Evolutionary conservation across 2,888 invertebrate genomes (phyloP).

Genomic region (Priocnemis perturbator): DNA sequence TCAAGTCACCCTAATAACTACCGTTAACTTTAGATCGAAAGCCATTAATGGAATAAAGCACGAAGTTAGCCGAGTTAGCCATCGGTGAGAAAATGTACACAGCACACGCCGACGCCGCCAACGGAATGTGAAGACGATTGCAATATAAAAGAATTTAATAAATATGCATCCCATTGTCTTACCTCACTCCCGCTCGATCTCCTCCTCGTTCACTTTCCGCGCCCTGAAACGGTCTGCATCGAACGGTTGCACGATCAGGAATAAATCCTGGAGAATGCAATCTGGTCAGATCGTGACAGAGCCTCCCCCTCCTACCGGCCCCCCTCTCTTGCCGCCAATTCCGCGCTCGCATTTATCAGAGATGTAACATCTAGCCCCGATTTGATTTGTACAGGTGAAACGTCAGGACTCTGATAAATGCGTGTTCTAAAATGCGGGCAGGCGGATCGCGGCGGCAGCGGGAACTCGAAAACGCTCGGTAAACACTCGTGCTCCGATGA

Average conservation of each 20-base stretch:
- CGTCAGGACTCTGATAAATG: conserved; percentile 44
- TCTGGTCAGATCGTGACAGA: conserved; percentile 9
- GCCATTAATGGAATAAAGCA: too few relatives aligned
- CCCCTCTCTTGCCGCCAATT: background rate
- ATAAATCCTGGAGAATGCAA: conserved; percentile 5
- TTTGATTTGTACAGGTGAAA: conserved; percentile 43
- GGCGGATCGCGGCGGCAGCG: conserved; percentile 1
- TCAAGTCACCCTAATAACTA: too few relatives aligned
- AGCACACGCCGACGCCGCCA: too few relatives aligned
- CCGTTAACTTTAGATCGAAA: too few relatives aligned
- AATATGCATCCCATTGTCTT: too few relatives aligned
- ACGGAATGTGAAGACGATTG: too few relatives aligned
- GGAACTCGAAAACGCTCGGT: conserved; percentile 15
- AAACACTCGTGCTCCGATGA: conserved; percentile 53
- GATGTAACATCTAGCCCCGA: conserved; percentile 38
- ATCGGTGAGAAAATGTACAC: too few relatives aligned
- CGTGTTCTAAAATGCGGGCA: conserved; percentile 26
- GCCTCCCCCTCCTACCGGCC: background rate
- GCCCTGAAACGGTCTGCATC: background rate
- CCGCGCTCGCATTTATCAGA: conserved; percentile 6
- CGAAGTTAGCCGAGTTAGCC: too few relatives aligned
- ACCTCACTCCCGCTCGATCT: too few relatives aligned
- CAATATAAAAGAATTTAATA: too few relatives aligned
- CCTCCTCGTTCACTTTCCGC: too few relatives aligned
- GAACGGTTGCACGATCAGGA: conserved; percentile 2